Evolutionary conservation across 35 echinoderm and acorn worm genomes (phyloP), one percentile per base, ranked within the genome.

Genomic region (Stichopus chloronotus): DNA sequence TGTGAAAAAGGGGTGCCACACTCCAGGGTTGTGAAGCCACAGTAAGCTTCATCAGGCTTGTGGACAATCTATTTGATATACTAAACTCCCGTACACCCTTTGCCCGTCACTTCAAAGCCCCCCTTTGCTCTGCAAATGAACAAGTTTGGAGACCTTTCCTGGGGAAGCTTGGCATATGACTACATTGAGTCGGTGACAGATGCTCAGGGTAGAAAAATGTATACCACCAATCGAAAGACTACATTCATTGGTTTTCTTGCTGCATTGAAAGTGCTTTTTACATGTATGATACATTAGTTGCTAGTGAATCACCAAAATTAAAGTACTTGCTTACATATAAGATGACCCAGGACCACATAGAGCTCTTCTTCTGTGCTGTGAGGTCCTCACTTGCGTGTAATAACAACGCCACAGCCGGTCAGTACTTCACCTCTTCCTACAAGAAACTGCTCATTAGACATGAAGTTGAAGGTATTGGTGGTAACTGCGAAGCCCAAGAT

Each of bases 311-410:
- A 14, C 81, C 90, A 16, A 65, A 65, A 59, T 52, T 95, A 19
- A 92, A 87, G 81, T 95, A 95, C 59, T 55, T 95, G 5, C 71
- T 95, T 8, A 95, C 90, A 7, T 92, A 95, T 72, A 95, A 95
- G 90, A 4, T 95, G 56, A 54, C 19, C 21, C 94, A 95, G n/a
- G 94, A 95, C 71, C 94, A 95, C 55, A 55, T 95, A 5, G 94
- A 95, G 58, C 56, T 95, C 1, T 95, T 94, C 53, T 92, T 92
- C 63, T 60, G 59, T 87, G 90, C 81, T 14, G 80, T 94, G 8
- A n/a, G 88, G 7, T 52, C 60, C 12, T 53, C 10, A 16, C 21
- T 76, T n/a, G 94, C 88, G 2, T 84, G 20, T 57, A 94, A 94
- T 60, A 94, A 94, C 43, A 94, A 94, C 69, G 88, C 88, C 10